phyloP scores from a whole-genome alignment of 1,140 invertebrate genomes.

The Panagrolaimus sp. region DNA sequence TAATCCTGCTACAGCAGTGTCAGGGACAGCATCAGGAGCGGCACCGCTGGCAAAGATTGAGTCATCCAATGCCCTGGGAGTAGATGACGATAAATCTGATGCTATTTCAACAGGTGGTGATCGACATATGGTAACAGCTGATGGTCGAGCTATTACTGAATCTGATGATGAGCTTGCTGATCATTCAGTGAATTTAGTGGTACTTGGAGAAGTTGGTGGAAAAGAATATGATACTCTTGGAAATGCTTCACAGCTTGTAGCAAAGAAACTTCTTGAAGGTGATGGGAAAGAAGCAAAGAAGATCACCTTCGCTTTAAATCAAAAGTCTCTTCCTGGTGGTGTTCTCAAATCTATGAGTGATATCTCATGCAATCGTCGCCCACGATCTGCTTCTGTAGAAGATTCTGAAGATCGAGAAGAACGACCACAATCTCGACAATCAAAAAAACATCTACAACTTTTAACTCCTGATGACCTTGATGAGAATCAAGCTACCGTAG shows the following conservation, averaged over 20 bases:
- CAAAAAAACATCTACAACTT: not conserved
- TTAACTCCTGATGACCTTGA: constrained; percentile 20
- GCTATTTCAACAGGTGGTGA: not conserved
- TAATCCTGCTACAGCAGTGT: not conserved
- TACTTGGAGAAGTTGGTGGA: constrained; percentile 43
- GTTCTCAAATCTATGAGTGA: constrained; percentile 51
- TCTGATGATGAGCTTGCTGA: constrained; percentile 50
- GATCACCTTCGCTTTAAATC: not conserved
- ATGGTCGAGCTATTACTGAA: constrained; percentile 22
- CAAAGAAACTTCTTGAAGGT: constrained; percentile 20
- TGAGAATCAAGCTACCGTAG: constrained; percentile 50
- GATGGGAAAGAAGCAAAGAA: not conserved
- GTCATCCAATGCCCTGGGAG: not conserved
- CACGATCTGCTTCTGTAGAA: constrained; percentile 1
- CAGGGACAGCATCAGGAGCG: too few relatives aligned
- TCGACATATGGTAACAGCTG: not conserved
- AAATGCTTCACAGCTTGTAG: constrained; percentile 6
- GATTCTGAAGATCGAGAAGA: not conserved
- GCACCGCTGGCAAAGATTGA: not conserved
- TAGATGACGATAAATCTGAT: too few relatives aligned
- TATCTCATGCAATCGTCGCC: constrained; percentile 33
- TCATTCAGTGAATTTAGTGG: constrained; percentile 50
- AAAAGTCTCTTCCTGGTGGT: constrained; percentile 17
- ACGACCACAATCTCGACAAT: constrained; percentile 9
- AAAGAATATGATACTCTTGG: constrained; percentile 18